Evolutionary conservation across 2,888 invertebrate genomes (phyloP).

Genomic region (Chymomyza amoena): DNA sequence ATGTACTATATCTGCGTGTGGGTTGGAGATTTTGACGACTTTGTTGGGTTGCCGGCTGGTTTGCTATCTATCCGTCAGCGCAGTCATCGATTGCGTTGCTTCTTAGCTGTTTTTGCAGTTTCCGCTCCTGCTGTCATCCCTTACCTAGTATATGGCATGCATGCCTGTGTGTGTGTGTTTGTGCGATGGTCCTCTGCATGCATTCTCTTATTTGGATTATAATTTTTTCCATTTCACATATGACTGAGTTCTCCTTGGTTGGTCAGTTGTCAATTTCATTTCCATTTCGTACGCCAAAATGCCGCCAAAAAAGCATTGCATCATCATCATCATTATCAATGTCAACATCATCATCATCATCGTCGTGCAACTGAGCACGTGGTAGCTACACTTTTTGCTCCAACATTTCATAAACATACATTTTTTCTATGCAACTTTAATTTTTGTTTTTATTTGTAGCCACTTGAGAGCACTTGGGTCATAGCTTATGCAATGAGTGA

Average conservation of each 20-base stretch:
- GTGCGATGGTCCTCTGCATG: conserved; percentile 38
- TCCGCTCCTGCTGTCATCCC: conserved; percentile 4
- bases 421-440: no score
- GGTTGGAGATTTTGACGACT: conserved; percentile 26
- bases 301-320: conserved; percentile 5
- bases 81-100: conserved; percentile 62
- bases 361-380: not conserved
- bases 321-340: not conserved
- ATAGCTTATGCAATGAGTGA: no score
- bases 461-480: no score
- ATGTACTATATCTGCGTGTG: not conserved
- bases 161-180: not conserved
- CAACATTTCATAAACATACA: not conserved
- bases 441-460: no score
- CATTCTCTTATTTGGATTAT: conserved; percentile 74
- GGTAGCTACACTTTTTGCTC: not conserved
- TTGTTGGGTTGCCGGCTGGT: conserved; percentile 7
- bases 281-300: conserved; percentile 25
- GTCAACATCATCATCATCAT: not conserved
- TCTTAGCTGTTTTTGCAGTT: conserved; percentile 18
- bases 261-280: conserved; percentile 36
- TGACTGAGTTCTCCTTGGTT: conserved; percentile 63
- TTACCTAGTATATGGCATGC: not conserved
- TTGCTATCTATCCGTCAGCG: conserved; percentile 36
- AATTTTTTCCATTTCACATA: conserved; percentile 76